Percentiles rank a stretch among this genome's conserved stretches.
Evolutionary conservation across 2,113 vertebrate species (phyloP).

Genomic region (Paracanthobrama guichenoti): DNA sequence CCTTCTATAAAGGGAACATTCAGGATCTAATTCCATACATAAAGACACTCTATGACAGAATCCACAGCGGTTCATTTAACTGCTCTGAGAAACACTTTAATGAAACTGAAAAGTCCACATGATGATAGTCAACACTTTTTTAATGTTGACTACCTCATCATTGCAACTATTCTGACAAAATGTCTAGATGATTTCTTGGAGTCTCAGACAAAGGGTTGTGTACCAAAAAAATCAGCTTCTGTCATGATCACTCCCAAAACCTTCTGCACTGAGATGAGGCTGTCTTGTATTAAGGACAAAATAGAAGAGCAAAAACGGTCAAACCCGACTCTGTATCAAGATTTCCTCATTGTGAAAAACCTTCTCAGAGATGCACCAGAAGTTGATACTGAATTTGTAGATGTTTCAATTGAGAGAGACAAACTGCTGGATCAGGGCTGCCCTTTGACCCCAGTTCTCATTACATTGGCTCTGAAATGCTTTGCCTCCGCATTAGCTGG

Average conservation of each 20-base stretch:
- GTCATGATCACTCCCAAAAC: conserved; percentile 27
- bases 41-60: conserved; percentile 14
- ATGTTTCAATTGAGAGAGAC: neutral
- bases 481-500: neutral
- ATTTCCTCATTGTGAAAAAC: neutral
- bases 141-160: conserved; percentile 10
- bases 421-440: conserved; percentile 9
- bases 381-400: neutral
- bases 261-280: neutral
- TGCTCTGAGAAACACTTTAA: neutral
- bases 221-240: neutral
- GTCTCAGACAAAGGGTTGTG: neutral
- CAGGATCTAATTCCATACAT: conserved; percentile 17
- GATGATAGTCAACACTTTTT: neutral
- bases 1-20: conserved; percentile 25
- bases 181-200: neutral
- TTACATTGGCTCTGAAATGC: conserved; percentile 16
- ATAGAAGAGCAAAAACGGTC: neutral
- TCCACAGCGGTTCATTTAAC: neutral
- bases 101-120: neutral
- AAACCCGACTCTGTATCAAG: neutral
- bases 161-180: conserved; percentile 7
- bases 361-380: conserved; percentile 3
- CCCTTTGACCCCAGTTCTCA: conserved; percentile 26
- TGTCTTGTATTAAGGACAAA: neutral